Base-by-base conservation (phyloP, 2,113 vertebrate genomes). In the Phalacrocorax aristotelis region DNA sequence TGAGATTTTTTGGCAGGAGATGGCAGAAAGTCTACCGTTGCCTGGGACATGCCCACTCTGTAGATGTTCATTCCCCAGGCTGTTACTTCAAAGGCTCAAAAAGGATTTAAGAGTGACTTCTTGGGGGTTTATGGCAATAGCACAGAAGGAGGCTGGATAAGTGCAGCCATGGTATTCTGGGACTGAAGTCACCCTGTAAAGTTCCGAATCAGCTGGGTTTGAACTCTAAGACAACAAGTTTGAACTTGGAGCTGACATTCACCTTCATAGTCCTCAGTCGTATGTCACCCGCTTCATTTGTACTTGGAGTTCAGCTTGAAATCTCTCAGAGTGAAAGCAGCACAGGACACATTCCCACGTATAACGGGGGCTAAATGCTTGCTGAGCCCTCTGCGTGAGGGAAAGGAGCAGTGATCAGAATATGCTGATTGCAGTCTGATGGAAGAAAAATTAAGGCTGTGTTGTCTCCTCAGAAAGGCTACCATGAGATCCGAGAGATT, bases 401-500 rank as follows among this genome's bases (percentile, higher is more conserved):
- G 42, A 26, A 30, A 38, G 71, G 51, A 57, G 81, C 62, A 7
- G 42, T 13, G 70, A n/a, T 15, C 22, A 36, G 29, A 25, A 12
- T 0, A 5, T 1, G 13, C 40, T 8, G 46, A 4, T 8, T 49
- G 49, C 51, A 34, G 62, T 10, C 36, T 22, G 25, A 32, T 54
- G 92, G 75, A 10, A 87, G 66, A 15, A 76, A 96, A 97, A 97
- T 23, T 94, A 82, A 91, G 86, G 60, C 87, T 95, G 72, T 66
- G 2, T 97, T 97, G 95, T 97, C 96, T 96, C 96, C 93, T 97
- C 98, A 99, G 99, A 99, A 99, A 99, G 99, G 99, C 96, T 99
- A 99, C 96, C 99, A 99, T 9, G 99, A 99, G 97, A 99, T 99
- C 97, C 98, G 99, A 17, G 99, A 99, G 96, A 99, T 99, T 71